These are phyloP conservation scores for Saxidomus purpurata DNA, from an alignment of 1,140 invertebrate species.

Conservation along the genomic window DNA sequence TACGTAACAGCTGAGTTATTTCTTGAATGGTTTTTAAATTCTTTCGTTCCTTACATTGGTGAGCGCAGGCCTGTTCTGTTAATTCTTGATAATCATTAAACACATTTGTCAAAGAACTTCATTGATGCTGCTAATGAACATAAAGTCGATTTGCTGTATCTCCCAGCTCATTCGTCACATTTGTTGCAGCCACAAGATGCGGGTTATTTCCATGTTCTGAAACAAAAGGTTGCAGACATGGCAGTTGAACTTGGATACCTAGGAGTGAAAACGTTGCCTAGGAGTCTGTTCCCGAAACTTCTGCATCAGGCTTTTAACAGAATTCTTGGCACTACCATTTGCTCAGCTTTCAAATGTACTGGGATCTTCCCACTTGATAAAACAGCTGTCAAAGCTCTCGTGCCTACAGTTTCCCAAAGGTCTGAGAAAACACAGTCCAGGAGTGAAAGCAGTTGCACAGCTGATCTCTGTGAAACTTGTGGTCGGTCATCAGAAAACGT, in stretches of 20 bases:
- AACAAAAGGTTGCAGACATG: background rate
- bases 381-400: background rate
- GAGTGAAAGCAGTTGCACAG: background rate
- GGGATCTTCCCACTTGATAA: background rate
- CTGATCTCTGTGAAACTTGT: background rate
- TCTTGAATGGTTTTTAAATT: background rate
- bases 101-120: background rate
- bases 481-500: background rate
- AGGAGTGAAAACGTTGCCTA: background rate
- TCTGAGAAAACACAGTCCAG: background rate
- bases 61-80: background rate
- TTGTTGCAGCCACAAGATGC: background rate
- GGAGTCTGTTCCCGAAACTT: background rate
- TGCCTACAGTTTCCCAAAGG: background rate
- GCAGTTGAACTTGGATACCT: background rate
- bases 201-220: background rate
- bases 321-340: background rate
- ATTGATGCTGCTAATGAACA: background rate
- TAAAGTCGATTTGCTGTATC: background rate
- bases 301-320: background rate
- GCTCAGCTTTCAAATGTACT: background rate
- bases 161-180: background rate
- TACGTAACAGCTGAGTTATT: background rate
- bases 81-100: background rate
- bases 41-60: background rate